Evolutionary conservation across 1,140 invertebrate species (phyloP), one percentile per base, ranked within the genome.

Genomic region (Homalodisca vitripennis): DNA sequence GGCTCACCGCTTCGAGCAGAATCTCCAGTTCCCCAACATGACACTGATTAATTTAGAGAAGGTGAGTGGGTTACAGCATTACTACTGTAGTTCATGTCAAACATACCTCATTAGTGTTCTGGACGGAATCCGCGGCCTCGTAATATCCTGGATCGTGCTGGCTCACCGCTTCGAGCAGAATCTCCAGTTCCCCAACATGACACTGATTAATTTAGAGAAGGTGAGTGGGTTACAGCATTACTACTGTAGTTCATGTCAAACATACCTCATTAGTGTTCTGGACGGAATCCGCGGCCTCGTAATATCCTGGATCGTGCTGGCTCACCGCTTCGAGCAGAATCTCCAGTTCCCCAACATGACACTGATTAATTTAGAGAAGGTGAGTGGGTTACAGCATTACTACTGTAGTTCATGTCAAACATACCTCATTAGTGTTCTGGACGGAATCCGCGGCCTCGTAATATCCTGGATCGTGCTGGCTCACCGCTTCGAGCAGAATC

Each of bases 111-210:
- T 41, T 6, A 13, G 22, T 26, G 26, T 46, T n/a, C 6, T 66
- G 1, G 13, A 66, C 22, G 63, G 63, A 1, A 10, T 66, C 10
- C 27, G 63, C 2, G n/a, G 46, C 20, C 31, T 66, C 2, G 63
- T 34, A 1, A 66, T 66, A n/a, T 20, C 2, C 32, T 66, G 63
- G 63, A 66, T 66, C 22, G 34, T 66, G n/a, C 32, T 66, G 10
- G 63, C 32, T 22, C 63, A 66, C 63, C 46, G 63, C 22, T 66
- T 60, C 55, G 55, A 60, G 55, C 14, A 27, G 10, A 27, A 3
- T 10, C 55, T 60, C 1, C 55, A 27, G 10, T 13, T 30, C 55
- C 55, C 55, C 24, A 60, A 30, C 10, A 10, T 60, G 14, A 60
- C 22, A 14, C 27, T 60, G 22, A 10, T 60, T 10, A 24, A 60